phyloP scores from a whole-genome alignment of 1,140 invertebrate genomes.

The Polypedilum pembai region DNA sequence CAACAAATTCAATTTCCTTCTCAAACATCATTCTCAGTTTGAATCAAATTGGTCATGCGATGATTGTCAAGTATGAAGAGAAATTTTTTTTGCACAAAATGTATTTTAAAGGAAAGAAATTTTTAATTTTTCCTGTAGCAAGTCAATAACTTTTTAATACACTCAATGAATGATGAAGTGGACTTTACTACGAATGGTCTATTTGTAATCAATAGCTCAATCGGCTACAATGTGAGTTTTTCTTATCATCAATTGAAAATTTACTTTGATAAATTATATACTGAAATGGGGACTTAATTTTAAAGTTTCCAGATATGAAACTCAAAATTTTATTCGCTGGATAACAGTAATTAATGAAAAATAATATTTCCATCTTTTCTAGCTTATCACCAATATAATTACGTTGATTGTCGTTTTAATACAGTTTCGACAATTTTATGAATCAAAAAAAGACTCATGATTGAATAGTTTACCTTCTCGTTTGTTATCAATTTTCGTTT shows the following conservation, averaged over 20 bases:
- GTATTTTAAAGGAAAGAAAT: not conserved
- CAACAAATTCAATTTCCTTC: not conserved
- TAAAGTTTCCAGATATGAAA: not conserved
- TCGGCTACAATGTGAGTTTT: constrained; percentile 37
- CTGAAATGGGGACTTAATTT: not conserved
- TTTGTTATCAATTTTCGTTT: not conserved
- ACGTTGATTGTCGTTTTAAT: not conserved
- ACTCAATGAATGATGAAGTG: not conserved
- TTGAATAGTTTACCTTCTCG: not conserved
- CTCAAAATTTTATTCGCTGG: not conserved
- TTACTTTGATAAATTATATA: not conserved
- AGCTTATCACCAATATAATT: not conserved
- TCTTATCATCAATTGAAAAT: not conserved
- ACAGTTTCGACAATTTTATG: constrained; percentile 5
- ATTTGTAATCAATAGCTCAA: constrained; percentile 38
- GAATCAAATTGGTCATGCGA: too few relatives aligned
- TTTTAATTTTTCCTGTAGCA: not conserved
- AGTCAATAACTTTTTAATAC: not conserved
- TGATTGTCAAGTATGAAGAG: too few relatives aligned
- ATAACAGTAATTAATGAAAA: not conserved
- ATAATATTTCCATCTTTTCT: not conserved
- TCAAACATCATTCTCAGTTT: too few relatives aligned
- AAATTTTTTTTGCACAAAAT: too few relatives aligned
- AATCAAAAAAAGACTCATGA: not conserved
- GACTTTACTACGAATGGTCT: constrained; percentile 39